phyloP scores from a whole-genome alignment of 2,888 invertebrate species.

The Tortrix viridana region DNA sequence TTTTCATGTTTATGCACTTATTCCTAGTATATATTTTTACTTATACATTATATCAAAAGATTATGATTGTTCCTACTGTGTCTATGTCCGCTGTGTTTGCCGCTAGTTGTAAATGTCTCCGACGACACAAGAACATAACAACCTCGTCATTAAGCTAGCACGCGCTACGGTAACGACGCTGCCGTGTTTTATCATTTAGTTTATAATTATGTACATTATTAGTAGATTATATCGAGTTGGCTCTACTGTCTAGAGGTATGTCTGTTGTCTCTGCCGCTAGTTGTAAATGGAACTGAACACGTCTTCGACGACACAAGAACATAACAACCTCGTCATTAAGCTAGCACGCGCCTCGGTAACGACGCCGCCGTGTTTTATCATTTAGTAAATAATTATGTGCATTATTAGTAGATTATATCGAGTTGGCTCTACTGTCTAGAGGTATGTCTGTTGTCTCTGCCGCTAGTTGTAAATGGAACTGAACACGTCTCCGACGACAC shows the following conservation, averaged over 20 bases:
- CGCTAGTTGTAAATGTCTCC: background rate
- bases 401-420: background rate
- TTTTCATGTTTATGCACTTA: no score
- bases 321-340: constrained; percentile 5
- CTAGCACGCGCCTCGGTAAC: background rate
- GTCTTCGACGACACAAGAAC: constrained; percentile 2
- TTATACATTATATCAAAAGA: no score
- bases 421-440: background rate
- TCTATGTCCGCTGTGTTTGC: background rate
- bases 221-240: background rate
- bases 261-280: background rate
- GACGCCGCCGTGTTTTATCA: background rate
- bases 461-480: constrained; percentile 8
- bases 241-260: constrained; percentile 3
- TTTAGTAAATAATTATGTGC: background rate
- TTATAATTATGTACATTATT: background rate
- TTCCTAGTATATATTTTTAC: no score
- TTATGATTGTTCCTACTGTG: constrained; percentile 1
- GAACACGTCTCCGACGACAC: background rate
- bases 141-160: constrained; percentile 8
- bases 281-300: constrained; percentile 3
- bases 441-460: background rate
- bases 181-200: background rate
- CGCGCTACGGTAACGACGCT: background rate
- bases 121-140: constrained; percentile 8